Base-by-base conservation (phyloP, 2,888 invertebrate species). In the Dryobota labecula region DNA sequence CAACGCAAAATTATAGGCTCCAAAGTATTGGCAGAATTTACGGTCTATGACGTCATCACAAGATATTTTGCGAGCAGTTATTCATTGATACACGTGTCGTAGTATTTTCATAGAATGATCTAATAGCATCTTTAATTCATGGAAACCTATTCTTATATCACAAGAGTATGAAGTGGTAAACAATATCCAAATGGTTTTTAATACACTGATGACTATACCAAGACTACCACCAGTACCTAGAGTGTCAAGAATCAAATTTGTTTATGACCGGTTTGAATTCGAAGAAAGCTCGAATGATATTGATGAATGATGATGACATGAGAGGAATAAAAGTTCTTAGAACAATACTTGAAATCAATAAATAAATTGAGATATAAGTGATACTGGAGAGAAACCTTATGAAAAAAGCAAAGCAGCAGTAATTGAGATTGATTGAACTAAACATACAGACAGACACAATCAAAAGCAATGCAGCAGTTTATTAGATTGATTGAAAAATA, bases 1-100 rank as follows among this genome's bases (percentile, higher is more conserved):
- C 78, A 90, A 87, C 85, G 18, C 30, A 87, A 61, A 88, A 86
- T 87, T 87, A 90, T 87, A 87, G 85, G 88, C 90, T 89, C 79
- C 73, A 67, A 87, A 58, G 84, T 81, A 88, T 87, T 82, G 78
- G 86, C 82, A 85, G 89, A 91, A 87, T 88, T 85, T 84, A 87
- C 80, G 78, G 30, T 47, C 67, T 80, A 81, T 92, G 92, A 92
- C 91, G 93, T 92, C 90, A 93, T 80, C 72, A 65, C 54, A 74
- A 33, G 27, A 43, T 76, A 74, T 73, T 68, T 68, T 30, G 69
- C 68, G 30, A 58, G 47, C 43, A 65, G 60, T 70, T 53, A 53
- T 73, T 76, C 73, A 64, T 76, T 57, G 57, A 76, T 71, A 69
- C 76, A 80, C 73, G 84, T 77, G 73, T 78, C 54, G 66, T 83